Base-by-base conservation (phyloP, 2,888 invertebrate species). In the Xylota sylvarum region DNA sequence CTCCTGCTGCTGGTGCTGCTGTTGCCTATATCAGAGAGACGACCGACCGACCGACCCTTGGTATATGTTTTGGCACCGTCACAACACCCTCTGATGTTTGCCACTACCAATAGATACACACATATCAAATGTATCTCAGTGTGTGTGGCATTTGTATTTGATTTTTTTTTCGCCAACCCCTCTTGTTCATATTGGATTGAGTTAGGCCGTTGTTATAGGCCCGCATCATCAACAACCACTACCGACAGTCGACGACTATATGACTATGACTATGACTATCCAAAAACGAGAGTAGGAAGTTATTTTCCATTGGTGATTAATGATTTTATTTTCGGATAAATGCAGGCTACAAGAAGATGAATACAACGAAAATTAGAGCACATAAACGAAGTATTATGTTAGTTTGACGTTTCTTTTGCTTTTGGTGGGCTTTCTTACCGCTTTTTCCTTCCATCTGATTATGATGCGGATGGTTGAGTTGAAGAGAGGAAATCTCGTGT, bases 221-320 rank as follows among this genome's bases (percentile, higher is more conserved):
- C 86, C 82, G 82, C 78, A 86, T 86, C 52, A 30, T 65, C 56
- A 37, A 56, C 72, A 40, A 65, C 32, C 46, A 65, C 43, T n/a
- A 35, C 30, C 17, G 32, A 37, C 9, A 50, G 72, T 60, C 85
- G 69, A 70, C 56, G 58, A 72, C 69, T 70, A 40, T 27, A 30
- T 56, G 37, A 50, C 40, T 43, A 72, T 55, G 79, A 76, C 70
- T 56, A 64, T 12, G 37, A 37, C 37, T 37, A 10, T 55, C 73
- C 30, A 14, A 30, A 62, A 77, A 64, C 69, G 30, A 67, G 62
- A 82, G 78, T 82, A 78, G 82, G 82, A 86, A 86, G 77, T 86
- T 82, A 77, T 73, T 69, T 78, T 82, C 82, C 37, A 73, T 82
- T 43, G 58, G 77, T 82, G 86, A 86, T 86, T 86, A 82, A 82